Evolutionary conservation across 2,888 invertebrate species (phyloP), one percentile per base, ranked within the genome.

Genomic region (Mesorhabditis sp.): DNA sequence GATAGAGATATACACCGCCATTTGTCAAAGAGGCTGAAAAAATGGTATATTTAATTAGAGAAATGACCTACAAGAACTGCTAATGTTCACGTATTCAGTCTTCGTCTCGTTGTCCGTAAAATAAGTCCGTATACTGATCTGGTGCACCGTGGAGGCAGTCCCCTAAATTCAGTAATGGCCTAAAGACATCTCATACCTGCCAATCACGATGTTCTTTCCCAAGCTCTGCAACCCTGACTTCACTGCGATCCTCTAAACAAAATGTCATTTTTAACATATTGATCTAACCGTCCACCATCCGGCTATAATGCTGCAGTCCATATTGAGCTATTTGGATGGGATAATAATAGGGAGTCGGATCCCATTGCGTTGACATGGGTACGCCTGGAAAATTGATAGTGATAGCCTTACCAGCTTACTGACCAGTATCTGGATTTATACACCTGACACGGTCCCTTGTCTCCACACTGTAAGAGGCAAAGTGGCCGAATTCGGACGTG

Each of bases 321-420:
- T 94, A 98, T 87, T 98, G 98, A 5, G 97, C 95, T 77, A 98
- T 95, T 88, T 98, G 97, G 1, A 95, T 97, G 0, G 97, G 95
- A 88, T 98, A 98, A 87, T 92, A 94, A 87, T 97, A 96, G 0
- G 97, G 97, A 74, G 91, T 91, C 50, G 92, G 91, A 82, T 94
- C 93, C 98, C 98, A 98, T 86, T 95, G 95, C 0, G 92, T 93
- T n/a, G 94, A 94, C 68, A 95, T 91, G 0, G 95, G 95, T 15
- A 95, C 94, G 65, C 88, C 89, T 88, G 77, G 13, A 75, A 68
- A 68, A 6, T 62, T 45, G 15, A 50, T 5, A 42, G 62, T 5
- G 65, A 5, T 43, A 65, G 15, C n/a, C 4, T n/a, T 44, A 62
- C 50, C 13, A 62, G 10, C 67, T 28, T 50, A 83, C 28, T 28